Evolutionary conservation across 2,113 vertebrate species (phyloP), one percentile per base, ranked within the genome.

Genomic region (Neodon shergylaensis): DNA sequence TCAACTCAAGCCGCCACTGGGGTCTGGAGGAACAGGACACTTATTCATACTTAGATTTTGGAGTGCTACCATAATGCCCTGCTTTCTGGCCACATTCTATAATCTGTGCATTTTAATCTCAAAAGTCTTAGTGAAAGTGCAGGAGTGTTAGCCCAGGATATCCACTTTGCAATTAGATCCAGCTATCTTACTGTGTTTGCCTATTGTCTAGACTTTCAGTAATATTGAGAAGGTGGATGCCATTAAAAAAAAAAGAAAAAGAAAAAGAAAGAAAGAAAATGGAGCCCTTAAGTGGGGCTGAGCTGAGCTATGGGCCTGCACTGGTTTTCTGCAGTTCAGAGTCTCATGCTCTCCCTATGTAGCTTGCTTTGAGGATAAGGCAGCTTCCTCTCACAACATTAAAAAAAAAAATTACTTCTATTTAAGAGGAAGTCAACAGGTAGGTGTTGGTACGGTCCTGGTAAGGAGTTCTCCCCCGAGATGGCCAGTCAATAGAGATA

Each of bases 391-490:
- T 92, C 26, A 52, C 33, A 52, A 31, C n/a, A 70, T 13, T 58
- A 94, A 92, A 68, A 33, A 66, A 22, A 94, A 93, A 68, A 36
- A 70, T 70, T 95, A 76, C 86, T 82, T 93, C 76, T 86, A 90
- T 96, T 94, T 96, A 74, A 95, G 93, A 92, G 79, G 74, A 96
- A 86, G 86, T 97, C 92, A 70, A 16, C 94, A 88, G 66, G 14
- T 93, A 90, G 49, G 14, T 61, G 77, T 95, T 94, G 92, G 42
- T 17, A 44, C 90, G 72, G 77, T 70, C 82, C 76, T 96, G 85
- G 94, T 94, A 42, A 96, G 66, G 93, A 92, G 49, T 93, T 66
- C 19, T 24, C 88, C 68, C 54, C 42, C 28, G 26, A 36, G 33
- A 93, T 92, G 84, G 65, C 65, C 70, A 77, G 58, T 96, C 94